Conservation (phyloP, 2,888 invertebrate genomes). For the Oithona nana region DNA sequence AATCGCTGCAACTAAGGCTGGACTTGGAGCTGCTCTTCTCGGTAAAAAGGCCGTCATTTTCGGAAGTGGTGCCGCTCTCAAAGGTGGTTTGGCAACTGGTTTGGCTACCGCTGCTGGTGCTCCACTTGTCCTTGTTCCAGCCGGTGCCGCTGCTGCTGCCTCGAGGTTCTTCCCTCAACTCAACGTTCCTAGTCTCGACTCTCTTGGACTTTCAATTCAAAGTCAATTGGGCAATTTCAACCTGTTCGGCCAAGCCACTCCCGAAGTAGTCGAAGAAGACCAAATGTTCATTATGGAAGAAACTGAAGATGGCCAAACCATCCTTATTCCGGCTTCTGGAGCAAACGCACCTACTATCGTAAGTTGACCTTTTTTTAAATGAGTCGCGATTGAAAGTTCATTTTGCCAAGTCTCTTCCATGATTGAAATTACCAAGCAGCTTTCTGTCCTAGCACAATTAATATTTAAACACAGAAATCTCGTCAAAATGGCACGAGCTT, state of each 20-base stretch:
- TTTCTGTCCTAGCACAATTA: too few relatives aligned
- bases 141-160: background rate
- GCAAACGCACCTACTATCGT: too few relatives aligned
- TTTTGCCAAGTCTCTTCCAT: too few relatives aligned
- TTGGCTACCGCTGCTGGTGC: background rate
- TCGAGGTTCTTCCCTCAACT: background rate
- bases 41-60: background rate
- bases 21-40: background rate
- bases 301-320: background rate
- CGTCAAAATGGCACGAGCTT: background rate
- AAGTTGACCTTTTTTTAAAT: too few relatives aligned
- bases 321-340: background rate
- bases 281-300: background rate
- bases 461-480: background rate
- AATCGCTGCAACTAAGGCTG: background rate
- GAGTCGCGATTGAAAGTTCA: too few relatives aligned
- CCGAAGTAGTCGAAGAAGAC: background rate
- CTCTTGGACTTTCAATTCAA: background rate
- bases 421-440: too few relatives aligned
- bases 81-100: background rate
- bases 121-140: background rate
- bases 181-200: background rate
- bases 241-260: too few relatives aligned
- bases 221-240: background rate
- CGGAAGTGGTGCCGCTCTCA: background rate